Conservation (phyloP, 2,113 vertebrate species). For the Pelobates fuscus region DNA sequence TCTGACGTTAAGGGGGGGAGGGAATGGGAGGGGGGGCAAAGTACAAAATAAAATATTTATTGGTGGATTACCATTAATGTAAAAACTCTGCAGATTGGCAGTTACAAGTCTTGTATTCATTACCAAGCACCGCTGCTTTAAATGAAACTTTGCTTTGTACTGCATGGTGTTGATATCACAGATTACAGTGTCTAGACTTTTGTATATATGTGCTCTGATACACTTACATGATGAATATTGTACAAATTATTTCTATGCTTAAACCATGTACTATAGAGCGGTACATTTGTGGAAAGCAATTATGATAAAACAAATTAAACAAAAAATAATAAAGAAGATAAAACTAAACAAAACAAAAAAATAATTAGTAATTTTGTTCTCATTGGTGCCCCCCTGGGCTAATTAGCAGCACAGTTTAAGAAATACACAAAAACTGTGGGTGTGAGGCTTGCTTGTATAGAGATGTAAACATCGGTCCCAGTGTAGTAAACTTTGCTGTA, state of each 20-base stretch:
- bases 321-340: constrained; percentile 5
- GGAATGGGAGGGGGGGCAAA: too few relatives aligned
- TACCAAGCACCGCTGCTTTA: constrained; percentile 41
- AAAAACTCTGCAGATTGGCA: not conserved
- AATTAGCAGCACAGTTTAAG: constrained; percentile 74
- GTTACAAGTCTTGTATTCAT: too few relatives aligned
- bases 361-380: constrained; percentile 32
- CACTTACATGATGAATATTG: constrained; percentile 76
- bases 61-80: not conserved
- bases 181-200: constrained; percentile 80
- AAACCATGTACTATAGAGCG: constrained; percentile 75
- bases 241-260: constrained; percentile 75
- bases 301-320: constrained; percentile 49
- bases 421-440: constrained; percentile 72
- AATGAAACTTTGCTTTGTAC: constrained; percentile 27
- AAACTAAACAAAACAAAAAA: not conserved
- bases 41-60: not conserved
- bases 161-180: constrained; percentile 56
- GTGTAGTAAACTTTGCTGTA: constrained; percentile 74
- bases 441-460: constrained; percentile 70
- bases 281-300: constrained; percentile 75
- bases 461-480: constrained; percentile 80
- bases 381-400: constrained; percentile 37
- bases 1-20: too few relatives aligned
- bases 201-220: constrained; percentile 75